These are phyloP conservation scores for Agrochola lota DNA, from an alignment of 2,888 invertebrate species.

Conservation along the genomic window DNA sequence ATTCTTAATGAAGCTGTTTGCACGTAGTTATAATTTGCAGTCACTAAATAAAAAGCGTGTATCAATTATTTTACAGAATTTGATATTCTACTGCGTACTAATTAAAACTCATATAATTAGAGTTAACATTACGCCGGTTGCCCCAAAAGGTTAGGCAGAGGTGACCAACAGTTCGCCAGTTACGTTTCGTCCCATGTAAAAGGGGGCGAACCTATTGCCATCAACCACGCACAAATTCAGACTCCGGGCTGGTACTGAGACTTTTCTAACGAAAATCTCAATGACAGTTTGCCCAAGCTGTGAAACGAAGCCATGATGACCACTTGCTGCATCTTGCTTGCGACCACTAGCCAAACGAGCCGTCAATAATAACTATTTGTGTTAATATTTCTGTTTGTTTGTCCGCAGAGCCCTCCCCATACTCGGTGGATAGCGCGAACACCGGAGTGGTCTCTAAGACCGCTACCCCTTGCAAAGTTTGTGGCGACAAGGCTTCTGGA, in stretches of 20 bases:
- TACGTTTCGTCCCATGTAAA: background rate
- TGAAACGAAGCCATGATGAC: background rate
- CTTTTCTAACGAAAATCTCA: background rate
- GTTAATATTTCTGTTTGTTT: constrained; percentile 24
- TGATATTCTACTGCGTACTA: background rate
- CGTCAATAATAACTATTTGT: background rate
- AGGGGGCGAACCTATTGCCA: background rate
- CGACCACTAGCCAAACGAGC: too few relatives aligned
- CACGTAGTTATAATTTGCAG: too few relatives aligned
- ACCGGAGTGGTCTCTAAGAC: constrained; percentile 93
- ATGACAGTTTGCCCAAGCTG: background rate
- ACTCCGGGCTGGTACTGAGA: background rate
- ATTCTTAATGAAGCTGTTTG: too few relatives aligned
- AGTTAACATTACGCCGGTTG: background rate
- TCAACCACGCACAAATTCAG: background rate
- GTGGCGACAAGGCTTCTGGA: constrained; percentile 98
- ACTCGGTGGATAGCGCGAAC: constrained; percentile 95
- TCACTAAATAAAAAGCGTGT: background rate
- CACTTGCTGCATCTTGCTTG: too few relatives aligned
- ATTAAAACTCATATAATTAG: background rate
- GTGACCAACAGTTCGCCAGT: background rate
- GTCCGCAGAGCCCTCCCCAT: constrained; percentile 73
- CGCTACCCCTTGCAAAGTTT: constrained; percentile 98
- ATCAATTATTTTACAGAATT: background rate
- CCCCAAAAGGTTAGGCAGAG: background rate